Conservation (phyloP, 2,113 vertebrate genomes). For the Labeo rohita region DNA sequence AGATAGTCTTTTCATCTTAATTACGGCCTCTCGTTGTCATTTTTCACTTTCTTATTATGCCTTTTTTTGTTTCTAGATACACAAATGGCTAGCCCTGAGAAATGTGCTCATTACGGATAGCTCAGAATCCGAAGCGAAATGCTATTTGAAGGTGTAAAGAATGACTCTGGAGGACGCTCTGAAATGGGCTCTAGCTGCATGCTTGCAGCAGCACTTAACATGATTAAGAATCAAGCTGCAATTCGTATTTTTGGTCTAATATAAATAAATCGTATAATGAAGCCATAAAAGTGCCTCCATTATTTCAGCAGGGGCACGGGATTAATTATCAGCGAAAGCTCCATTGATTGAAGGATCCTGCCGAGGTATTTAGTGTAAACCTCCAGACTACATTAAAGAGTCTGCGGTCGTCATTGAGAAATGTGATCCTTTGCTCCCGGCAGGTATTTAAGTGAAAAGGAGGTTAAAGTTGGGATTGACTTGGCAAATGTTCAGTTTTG, state of each 20-base stretch:
- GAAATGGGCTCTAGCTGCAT: constrained; percentile 27
- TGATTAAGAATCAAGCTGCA: constrained; percentile 52
- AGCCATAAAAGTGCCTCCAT: constrained; percentile 53
- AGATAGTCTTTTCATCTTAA: constrained; percentile 75
- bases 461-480: constrained; percentile 23
- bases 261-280: constrained; percentile 62
- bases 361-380: constrained; percentile 51
- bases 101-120: constrained; percentile 53
- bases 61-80: constrained; percentile 63
- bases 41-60: constrained; percentile 71
- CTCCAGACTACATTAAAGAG: constrained; percentile 50
- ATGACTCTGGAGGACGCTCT: constrained; percentile 41
- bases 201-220: constrained; percentile 45
- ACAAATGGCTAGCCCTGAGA: constrained; percentile 55
- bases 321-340: constrained; percentile 56
- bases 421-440: constrained; percentile 18
- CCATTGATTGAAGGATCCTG: constrained; percentile 52
- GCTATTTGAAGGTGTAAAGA: constrained; percentile 52
- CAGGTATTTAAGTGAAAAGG: constrained; percentile 25
- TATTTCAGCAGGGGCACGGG: constrained; percentile 56
- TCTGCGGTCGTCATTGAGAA: constrained; percentile 35
- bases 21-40: constrained; percentile 67
- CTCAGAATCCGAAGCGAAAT: constrained; percentile 43
- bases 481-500: constrained; percentile 39
- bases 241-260: constrained; percentile 52